Conservation (phyloP, 1,140 invertebrate genomes). For the Listronotus bonariensis region DNA sequence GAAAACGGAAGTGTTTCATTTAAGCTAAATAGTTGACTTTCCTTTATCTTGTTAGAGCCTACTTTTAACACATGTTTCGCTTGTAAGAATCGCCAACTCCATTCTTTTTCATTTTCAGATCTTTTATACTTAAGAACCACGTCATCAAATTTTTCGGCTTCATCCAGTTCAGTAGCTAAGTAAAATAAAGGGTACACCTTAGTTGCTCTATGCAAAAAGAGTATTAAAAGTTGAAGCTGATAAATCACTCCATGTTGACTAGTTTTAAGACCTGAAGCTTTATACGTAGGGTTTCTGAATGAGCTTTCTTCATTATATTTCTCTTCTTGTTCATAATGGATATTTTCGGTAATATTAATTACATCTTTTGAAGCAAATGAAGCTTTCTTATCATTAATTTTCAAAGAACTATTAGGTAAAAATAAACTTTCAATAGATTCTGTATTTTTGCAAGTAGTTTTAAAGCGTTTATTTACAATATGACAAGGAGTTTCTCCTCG, state of each 20-base stretch:
- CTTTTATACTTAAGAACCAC: neutral
- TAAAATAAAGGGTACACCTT: neutral
- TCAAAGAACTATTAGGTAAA: neutral
- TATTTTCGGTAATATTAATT: neutral
- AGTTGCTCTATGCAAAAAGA: neutral
- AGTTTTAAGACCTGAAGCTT: slow-evolving; percentile 17
- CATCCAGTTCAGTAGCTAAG: neutral
- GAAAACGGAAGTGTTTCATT: too few species aligned
- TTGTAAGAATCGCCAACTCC: slow-evolving; percentile 3
- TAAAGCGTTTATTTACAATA: neutral
- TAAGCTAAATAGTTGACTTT: too few species aligned
- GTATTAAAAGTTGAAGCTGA: slow-evolving; percentile 9
- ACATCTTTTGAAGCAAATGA: neutral
- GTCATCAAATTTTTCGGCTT: neutral
- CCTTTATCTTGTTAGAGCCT: too few species aligned
- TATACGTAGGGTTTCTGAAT: neutral
- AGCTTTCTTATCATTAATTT: neutral
- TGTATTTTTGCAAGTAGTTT: neutral
- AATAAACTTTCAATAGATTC: neutral
- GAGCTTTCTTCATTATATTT: neutral
- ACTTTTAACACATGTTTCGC: neutral
- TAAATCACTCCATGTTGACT: slow-evolving; percentile 28
- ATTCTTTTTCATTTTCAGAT: neutral
- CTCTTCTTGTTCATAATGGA: neutral
- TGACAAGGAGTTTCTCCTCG: neutral